Base-by-base conservation (phyloP, 2,797 vertebrate species). In the Clamator glandarius region DNA sequence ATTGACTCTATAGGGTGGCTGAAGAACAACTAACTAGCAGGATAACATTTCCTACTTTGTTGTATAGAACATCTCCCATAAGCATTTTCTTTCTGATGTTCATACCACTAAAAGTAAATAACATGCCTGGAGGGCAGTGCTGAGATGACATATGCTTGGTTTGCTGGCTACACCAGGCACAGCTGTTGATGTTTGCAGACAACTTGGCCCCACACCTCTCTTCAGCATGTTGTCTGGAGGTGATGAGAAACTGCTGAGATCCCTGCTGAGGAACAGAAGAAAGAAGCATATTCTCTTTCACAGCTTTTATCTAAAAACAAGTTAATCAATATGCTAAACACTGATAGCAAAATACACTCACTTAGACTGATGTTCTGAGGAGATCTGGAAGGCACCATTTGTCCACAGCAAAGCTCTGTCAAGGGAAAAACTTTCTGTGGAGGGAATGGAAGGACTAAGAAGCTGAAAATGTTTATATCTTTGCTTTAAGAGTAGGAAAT, bases 81-180 rank as follows among this genome's bases (percentile, higher is more conserved):
- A 75, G 29, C 10, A 68, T 64, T 88, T 68, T 74, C 59, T 80
- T 76, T 54, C 62, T 94, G 58, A 8, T 89, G 72, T 89, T 95
- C 94, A 72, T 72, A 61, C 48, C 44, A 14, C 31, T 14, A 52
- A 76, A 86, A 90, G 67, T 70, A 95, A 96, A 88, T 62, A 80
- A 55, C 15, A 26, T 84, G 93, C 74, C 77, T 89, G 92, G 52
- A 85, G 50, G 68, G 54, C 89, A 55, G 88, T 35, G 93, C 85
- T 85, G 81, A 96, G 96, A 93, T 92, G 94, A 96, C 97, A 97
- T 96, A 97, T 97, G 96, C 98, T 97, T 95, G 97, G 4, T 70
- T 35, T 87, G 85, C 92, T 79, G 90, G 29, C 68, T 91, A 80
- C 83, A 72, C 75, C 81, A 91, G 94, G 87, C 92, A 89, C 96